These are phyloP conservation scores for Drosophila pseudoobscura DNA, from an alignment of 1,140 invertebrate species.

Conservation along the genomic window DNA sequence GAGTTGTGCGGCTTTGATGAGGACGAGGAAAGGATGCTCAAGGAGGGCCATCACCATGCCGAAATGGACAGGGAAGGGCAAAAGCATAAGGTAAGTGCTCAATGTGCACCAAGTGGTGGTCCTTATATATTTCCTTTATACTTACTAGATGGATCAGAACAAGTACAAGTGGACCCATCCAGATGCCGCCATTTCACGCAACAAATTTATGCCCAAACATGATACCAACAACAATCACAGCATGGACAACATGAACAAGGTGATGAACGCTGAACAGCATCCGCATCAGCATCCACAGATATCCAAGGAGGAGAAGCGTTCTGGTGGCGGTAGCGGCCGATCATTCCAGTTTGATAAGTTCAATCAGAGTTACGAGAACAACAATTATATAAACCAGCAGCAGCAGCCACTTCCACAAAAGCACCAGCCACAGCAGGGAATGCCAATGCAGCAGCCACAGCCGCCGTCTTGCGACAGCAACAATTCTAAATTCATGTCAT, in stretches of 20 bases:
- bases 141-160: slow-evolving; percentile 40
- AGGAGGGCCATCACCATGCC: slow-evolving; percentile 27
- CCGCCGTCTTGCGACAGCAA: slow-evolving; percentile 29
- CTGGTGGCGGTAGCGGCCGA: slow-evolving; percentile 12
- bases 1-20: slow-evolving; percentile 79
- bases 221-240: slow-evolving; percentile 63
- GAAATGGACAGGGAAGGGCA: slow-evolving; percentile 32
- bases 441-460: slow-evolving; percentile 14
- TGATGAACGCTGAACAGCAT: slow-evolving; percentile 22
- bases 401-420: slow-evolving; percentile 17
- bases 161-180: slow-evolving; percentile 66
- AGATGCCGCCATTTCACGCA: slow-evolving; percentile 33
- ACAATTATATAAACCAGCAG: slow-evolving; percentile 34
- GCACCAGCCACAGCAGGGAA: slow-evolving; percentile 15
- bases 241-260: slow-evolving; percentile 61
- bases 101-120: not conserved
- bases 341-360: slow-evolving; percentile 49
- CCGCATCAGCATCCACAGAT: not conserved
- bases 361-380: slow-evolving; percentile 27
- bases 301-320: slow-evolving; percentile 51
- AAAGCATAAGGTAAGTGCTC: slow-evolving; percentile 51
- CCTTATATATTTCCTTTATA: not conserved
- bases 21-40: slow-evolving; percentile 62
- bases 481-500: slow-evolving; percentile 77
- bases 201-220: slow-evolving; percentile 50